Base-by-base conservation (phyloP, 2,113 vertebrate genomes). In the Archilochus colubris region DNA sequence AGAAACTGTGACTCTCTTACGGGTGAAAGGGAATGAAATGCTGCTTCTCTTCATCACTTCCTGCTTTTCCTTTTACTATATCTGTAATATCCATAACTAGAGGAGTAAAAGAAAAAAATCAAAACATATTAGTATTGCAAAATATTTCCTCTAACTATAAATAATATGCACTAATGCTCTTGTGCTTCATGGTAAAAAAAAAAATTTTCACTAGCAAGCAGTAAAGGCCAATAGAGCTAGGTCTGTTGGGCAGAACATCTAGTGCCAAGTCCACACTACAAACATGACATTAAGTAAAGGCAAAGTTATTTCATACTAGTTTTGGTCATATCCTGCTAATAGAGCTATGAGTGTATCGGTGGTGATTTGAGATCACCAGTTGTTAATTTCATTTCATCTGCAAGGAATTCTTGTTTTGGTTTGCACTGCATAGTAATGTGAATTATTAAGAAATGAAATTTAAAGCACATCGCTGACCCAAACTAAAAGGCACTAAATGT, bases 71-170 rank as follows among this genome's bases (percentile, higher is more conserved):
- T 97, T 99, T 99, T 97, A 99, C 98, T 88, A 99, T 97, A 91
- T 99, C 99, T 73, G 98, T 99, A 94, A 99, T 99, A 96, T 99
- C 99, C 99, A 99, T 99, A 93, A 99, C 99, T 99, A 94, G 86
- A 89, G 74, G 69, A 79, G 69, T 28, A 80, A 78, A 73, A 90
- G 82, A 95, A 79, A 48, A 3, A 3, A 5, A 82, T 70, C 12
- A 81, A 36, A 62, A 85, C 19, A 50, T 7, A 40, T 90, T 7
- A 70, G 6, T 6, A 12, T 36, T 40, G 27, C 19, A 86, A 84
- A 88, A 70, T 18, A 54, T 22, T 16, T 75, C 36, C 7, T 63
- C 36, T 38, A 38, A 38, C 36, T 53, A 3, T n/a, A 11, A 58
- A 14, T 19, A 6, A 30, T 7, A 7, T 8, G 3, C 11, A 36